Evolutionary conservation across 1,140 invertebrate species (phyloP).

Genomic region (Brachionus asplanchnoidis): DNA sequence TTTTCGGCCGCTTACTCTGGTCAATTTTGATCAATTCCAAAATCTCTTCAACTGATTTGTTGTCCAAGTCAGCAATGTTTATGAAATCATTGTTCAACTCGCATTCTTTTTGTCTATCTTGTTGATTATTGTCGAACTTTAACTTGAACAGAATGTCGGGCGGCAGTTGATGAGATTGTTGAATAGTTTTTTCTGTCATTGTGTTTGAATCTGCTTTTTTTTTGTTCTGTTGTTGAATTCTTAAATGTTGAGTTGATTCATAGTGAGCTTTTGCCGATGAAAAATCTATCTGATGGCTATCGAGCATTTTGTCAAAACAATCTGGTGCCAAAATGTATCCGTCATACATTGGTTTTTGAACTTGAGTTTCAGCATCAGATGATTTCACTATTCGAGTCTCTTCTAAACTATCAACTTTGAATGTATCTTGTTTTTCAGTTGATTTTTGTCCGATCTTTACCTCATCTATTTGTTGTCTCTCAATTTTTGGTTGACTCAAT

Average conservation of each 20-base stretch:
- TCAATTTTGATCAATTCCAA: slow-evolving; percentile 8
- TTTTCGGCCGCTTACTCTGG: not conserved
- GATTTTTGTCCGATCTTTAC: not conserved
- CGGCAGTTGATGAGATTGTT: not conserved
- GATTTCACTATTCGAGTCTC: not conserved
- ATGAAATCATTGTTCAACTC: not conserved
- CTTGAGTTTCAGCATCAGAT: not conserved
- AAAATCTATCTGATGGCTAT: not conserved
- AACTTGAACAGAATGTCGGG: slow-evolving; percentile 18
- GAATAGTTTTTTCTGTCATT: not conserved
- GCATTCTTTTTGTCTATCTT: not conserved
- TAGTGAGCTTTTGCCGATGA: not conserved
- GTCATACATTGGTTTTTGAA: slow-evolving; percentile 30
- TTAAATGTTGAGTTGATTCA: not conserved
- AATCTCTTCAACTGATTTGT: not conserved
- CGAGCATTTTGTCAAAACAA: not conserved
- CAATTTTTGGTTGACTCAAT: not conserved
- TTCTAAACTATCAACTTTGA: too few species aligned
- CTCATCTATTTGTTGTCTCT: not conserved
- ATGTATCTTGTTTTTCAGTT: not conserved
- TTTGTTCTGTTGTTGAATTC: not conserved
- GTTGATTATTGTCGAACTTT: not conserved
- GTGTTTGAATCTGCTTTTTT: not conserved
- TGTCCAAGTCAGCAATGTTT: slow-evolving; percentile 21
- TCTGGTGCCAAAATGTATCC: slow-evolving; percentile 11